phyloP scores from a whole-genome alignment of 2,113 vertebrate genomes.

The Oncorhynchus mykiss region DNA sequence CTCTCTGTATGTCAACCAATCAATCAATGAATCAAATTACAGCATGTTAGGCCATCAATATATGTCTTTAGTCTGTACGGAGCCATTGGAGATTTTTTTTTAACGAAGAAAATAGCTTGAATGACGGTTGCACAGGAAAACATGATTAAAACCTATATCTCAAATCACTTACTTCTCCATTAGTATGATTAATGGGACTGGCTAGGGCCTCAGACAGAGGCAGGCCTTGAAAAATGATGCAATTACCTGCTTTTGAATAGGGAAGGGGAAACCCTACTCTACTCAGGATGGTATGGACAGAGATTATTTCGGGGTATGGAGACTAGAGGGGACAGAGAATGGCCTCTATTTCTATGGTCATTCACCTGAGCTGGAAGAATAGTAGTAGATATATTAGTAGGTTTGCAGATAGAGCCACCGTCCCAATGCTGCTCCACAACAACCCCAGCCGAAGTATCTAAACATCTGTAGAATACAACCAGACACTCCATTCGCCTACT shows the following conservation, averaged over 20 bases:
- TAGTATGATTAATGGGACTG: constrained; percentile 74
- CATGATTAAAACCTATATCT: constrained; percentile 77
- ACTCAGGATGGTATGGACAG: constrained; percentile 12
- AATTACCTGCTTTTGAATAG: constrained; percentile 78
- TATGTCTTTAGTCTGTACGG: not conserved
- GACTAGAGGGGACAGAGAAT: not conserved
- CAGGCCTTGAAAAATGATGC: constrained; percentile 75
- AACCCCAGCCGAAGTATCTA: no score
- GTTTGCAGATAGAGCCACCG: no score
- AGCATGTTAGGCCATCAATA: not conserved
- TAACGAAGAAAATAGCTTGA: constrained; percentile 14
- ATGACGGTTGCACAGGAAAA: constrained; percentile 40
- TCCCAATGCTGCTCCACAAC: no score
- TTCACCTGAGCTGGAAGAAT: not conserved
- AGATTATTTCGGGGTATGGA: constrained; percentile 1
- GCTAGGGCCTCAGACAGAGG: constrained; percentile 54
- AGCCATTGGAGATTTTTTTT: not conserved
- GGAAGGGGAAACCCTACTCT: constrained; percentile 61
- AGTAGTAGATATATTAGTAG: not conserved
- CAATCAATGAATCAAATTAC: no score
- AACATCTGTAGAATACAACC: no score
- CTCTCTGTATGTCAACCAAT: not conserved
- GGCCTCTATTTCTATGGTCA: no score
- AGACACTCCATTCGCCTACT: no score
- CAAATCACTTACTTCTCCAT: constrained; percentile 78